phyloP scores from a whole-genome alignment of 1,140 invertebrate genomes.

The Calosoma granatense region DNA sequence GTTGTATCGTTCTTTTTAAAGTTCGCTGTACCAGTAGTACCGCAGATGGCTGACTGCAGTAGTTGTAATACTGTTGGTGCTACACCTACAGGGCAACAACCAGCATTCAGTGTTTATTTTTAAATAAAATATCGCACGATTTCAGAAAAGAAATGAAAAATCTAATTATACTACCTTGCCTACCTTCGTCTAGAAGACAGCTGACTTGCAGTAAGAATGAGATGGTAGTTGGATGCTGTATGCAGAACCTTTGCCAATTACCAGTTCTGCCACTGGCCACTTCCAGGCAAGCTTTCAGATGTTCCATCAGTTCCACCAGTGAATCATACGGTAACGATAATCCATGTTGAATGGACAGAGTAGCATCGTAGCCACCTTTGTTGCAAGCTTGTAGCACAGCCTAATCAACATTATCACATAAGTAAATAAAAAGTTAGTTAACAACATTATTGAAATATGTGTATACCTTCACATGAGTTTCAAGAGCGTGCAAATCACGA shows the following conservation, averaged over 20 bases:
- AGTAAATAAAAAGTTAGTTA: slow-evolving; percentile 4
- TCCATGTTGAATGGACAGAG: slow-evolving; percentile 34
- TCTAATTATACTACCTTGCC: background rate
- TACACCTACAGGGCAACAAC: slow-evolving; percentile 57
- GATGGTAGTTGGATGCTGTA: slow-evolving; percentile 61
- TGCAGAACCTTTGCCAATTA: slow-evolving; percentile 93
- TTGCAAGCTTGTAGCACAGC: slow-evolving; percentile 48
- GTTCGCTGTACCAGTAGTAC: background rate
- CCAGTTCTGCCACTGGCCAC: slow-evolving; percentile 81
- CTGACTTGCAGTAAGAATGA: slow-evolving; percentile 69
- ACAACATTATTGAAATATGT: slow-evolving; percentile 9
- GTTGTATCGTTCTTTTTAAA: slow-evolving; percentile 24
- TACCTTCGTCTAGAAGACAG: slow-evolving; percentile 75
- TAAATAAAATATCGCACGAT: slow-evolving; percentile 13
- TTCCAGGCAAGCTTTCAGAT: slow-evolving; percentile 88
- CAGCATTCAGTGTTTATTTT: too few species aligned
- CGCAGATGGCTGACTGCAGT: slow-evolving; percentile 66
- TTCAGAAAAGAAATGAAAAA: slow-evolving; percentile 3
- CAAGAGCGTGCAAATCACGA: slow-evolving; percentile 82
- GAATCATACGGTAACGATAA: slow-evolving; percentile 69
- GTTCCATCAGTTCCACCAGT: slow-evolving; percentile 86
- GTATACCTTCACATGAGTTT: slow-evolving; percentile 64
- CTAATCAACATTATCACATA: slow-evolving; percentile 22
- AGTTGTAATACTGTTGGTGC: slow-evolving; percentile 84
- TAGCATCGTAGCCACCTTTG: slow-evolving; percentile 44